These are phyloP conservation scores for Poeciliopsis gracilis DNA, from an alignment of 2,797 vertebrate species.

Conservation along the genomic window DNA sequence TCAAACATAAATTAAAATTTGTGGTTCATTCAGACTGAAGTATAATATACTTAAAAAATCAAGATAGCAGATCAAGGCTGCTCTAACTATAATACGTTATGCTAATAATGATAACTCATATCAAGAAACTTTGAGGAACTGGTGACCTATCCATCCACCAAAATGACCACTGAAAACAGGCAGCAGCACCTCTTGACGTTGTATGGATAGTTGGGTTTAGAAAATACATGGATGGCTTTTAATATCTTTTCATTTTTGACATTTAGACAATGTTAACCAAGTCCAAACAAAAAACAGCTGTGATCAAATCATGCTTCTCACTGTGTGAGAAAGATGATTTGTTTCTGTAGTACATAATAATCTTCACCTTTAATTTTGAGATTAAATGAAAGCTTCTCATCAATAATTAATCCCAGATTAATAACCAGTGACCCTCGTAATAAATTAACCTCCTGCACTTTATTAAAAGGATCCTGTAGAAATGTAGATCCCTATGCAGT, in stretches of 20 bases:
- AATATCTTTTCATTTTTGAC: not conserved
- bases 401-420: too few relatives aligned
- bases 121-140: not conserved
- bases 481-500: too few relatives aligned
- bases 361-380: too few relatives aligned
- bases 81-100: not conserved
- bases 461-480: too few relatives aligned
- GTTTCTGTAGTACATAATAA: too few relatives aligned
- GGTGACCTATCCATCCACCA: too few relatives aligned
- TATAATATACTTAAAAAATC: not conserved
- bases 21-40: not conserved
- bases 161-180: not conserved
- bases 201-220: not conserved
- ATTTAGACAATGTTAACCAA: not conserved
- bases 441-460: too few relatives aligned
- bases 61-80: not conserved
- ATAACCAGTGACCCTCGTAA: too few relatives aligned
- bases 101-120: not conserved
- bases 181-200: not conserved
- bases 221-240: not conserved
- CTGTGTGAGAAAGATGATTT: too few relatives aligned
- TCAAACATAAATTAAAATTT: not conserved
- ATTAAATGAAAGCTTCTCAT: too few relatives aligned
- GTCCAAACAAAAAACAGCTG: too few relatives aligned
- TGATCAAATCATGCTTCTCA: too few relatives aligned